Percentiles rank a stretch among this genome's conserved stretches.
These are phyloP conservation scores for Drosophila kepulauana DNA, from an alignment of 1,140 invertebrate genomes.

Conservation along the genomic window DNA sequence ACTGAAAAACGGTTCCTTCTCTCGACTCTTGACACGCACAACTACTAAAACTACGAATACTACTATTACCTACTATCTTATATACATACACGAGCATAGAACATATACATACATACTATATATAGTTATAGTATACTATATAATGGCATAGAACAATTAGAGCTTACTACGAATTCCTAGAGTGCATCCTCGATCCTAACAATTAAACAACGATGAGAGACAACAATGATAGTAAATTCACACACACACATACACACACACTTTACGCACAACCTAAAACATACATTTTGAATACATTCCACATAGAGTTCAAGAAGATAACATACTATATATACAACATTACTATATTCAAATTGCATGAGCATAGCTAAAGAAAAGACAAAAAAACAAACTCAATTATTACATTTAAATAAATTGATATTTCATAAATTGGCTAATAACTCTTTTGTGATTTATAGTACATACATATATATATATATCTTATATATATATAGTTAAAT, in stretches of 20 bases:
- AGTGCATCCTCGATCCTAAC: too few relatives aligned
- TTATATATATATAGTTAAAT: constrained; percentile 71
- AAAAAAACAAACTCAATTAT: constrained; percentile 34
- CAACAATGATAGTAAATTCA: constrained; percentile 13
- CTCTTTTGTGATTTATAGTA: not conserved
- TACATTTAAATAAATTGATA: constrained; percentile 46
- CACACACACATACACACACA: not conserved
- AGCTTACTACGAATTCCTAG: constrained; percentile 75
- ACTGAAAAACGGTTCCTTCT: constrained; percentile 68
- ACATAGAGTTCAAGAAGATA: constrained; percentile 25
- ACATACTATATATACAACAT: constrained; percentile 15
- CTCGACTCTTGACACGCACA: constrained; percentile 32
- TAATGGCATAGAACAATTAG: constrained; percentile 66
- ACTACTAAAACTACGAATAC: constrained; percentile 20
- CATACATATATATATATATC: not conserved
- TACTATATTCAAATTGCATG: constrained; percentile 23
- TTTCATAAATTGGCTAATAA: not conserved
- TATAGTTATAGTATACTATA: constrained; percentile 36
- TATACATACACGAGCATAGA: constrained; percentile 26
- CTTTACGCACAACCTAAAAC: constrained; percentile 12
- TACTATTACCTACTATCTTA: constrained; percentile 27
- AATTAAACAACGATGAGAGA: constrained; percentile 16
- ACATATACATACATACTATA: constrained; percentile 34
- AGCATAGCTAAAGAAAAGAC: constrained; percentile 34
- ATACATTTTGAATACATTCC: constrained; percentile 13